Conservation (phyloP, 2,113 vertebrate genomes). For the Drymodes brunneopygia region DNA sequence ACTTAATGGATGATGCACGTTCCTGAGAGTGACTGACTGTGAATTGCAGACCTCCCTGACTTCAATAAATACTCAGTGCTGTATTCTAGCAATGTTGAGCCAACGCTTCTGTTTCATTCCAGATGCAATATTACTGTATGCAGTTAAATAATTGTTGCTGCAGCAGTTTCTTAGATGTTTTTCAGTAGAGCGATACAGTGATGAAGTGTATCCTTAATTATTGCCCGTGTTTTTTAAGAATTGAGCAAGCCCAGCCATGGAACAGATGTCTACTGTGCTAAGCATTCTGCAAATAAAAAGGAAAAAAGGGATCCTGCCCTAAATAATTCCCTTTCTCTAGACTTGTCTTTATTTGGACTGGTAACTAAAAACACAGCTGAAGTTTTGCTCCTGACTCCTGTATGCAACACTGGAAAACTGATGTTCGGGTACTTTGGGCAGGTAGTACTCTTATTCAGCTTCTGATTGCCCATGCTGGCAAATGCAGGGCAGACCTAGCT, state of each 20-base stretch:
- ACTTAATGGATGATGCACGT: background rate
- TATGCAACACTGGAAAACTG: background rate
- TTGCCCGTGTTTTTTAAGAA: background rate
- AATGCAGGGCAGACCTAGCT: background rate
- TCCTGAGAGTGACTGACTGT: background rate
- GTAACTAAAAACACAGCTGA: background rate
- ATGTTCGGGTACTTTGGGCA: rapidly evolving
- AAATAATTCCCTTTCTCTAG: background rate
- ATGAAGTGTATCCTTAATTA: background rate
- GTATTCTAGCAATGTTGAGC: background rate
- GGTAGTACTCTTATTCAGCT: background rate
- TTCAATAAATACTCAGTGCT: background rate
- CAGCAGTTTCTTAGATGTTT: background rate
- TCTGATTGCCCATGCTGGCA: background rate
- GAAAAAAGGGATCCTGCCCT: background rate
- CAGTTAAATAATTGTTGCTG: background rate
- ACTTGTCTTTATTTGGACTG: background rate
- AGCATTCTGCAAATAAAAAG: background rate
- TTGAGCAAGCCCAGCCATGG: background rate
- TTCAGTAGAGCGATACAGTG: background rate
- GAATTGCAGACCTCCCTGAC: background rate
- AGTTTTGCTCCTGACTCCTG: background rate
- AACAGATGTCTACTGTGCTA: background rate
- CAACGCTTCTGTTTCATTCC: background rate
- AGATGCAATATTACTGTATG: background rate